Evolutionary conservation across 53 echinoderm and acorn worm species (phyloP).

Genomic region (Echinarachnius parma): DNA sequence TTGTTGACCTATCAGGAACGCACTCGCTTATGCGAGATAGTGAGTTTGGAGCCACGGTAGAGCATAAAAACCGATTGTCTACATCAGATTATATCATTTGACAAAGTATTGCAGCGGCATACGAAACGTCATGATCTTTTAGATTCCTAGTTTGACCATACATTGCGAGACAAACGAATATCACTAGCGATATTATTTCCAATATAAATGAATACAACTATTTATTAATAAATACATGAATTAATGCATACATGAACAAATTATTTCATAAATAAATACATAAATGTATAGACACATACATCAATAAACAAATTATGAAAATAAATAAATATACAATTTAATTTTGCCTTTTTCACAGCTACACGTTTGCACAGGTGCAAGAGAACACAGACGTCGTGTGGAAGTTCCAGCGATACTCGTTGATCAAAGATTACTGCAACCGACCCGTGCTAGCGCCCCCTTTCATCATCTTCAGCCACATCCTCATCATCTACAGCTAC

Average conservation of each 20-base stretch:
- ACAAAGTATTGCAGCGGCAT: too few relatives aligned
- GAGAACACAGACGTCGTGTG: conserved; percentile 81
- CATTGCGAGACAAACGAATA: too few relatives aligned
- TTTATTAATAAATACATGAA: too few relatives aligned
- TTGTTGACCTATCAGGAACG: too few relatives aligned
- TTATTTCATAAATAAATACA: not conserved
- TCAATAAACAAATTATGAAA: not conserved
- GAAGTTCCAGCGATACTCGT: conserved; percentile 79
- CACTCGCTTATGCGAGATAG: too few relatives aligned
- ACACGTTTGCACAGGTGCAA: conserved; percentile 73
- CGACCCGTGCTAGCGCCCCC: conserved; percentile 75
- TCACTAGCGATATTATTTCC: too few relatives aligned
- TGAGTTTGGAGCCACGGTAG: too few relatives aligned
- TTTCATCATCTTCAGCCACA: conserved; percentile 72
- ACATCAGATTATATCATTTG: too few relatives aligned
- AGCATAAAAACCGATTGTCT: too few relatives aligned
- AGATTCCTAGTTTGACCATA: too few relatives aligned
- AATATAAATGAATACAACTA: too few relatives aligned
- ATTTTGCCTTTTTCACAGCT: conserved; percentile 34
- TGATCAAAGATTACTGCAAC: conserved; percentile 80
- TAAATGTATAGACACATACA: not conserved
- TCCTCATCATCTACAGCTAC: conserved; percentile 32
- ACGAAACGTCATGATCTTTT: too few relatives aligned
- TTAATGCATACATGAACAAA: not conserved
- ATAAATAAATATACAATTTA: not conserved